Conservation (phyloP, 2,888 invertebrate genomes). For the Lasioglossum zephyrum region DNA sequence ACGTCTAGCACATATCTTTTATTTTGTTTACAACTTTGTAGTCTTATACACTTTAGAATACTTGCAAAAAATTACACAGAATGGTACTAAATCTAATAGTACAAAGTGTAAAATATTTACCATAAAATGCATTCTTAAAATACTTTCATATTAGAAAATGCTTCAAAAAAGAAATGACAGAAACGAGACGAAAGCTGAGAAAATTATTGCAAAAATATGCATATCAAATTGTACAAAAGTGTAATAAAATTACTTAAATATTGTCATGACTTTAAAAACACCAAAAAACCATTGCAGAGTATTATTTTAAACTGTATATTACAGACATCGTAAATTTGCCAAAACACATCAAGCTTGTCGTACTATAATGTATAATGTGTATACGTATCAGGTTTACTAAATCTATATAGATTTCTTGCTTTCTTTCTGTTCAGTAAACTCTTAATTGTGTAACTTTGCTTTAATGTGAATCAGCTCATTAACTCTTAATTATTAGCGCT, state of each 20-base stretch:
- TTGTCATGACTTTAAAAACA: slow-evolving; percentile 43
- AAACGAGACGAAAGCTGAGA: slow-evolving; percentile 7
- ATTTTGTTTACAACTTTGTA: slow-evolving; percentile 56
- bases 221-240: slow-evolving; percentile 49
- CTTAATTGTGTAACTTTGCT: slow-evolving; percentile 65
- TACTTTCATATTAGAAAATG: slow-evolving; percentile 22
- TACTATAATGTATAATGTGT: slow-evolving; percentile 42
- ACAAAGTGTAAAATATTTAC: slow-evolving; percentile 31
- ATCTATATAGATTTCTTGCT: slow-evolving; percentile 50
- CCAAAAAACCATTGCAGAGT: slow-evolving; percentile 28
- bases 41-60: slow-evolving; percentile 49
- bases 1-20: slow-evolving; percentile 57
- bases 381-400: slow-evolving; percentile 43
- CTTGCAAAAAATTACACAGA: slow-evolving; percentile 37
- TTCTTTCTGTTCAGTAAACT: slow-evolving; percentile 62
- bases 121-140: slow-evolving; percentile 16
- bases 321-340: slow-evolving; percentile 32
- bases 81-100: slow-evolving; percentile 38
- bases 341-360: slow-evolving; percentile 51
- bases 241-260: slow-evolving; percentile 48
- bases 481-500: slow-evolving; percentile 71
- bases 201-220: slow-evolving; percentile 21
- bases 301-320: slow-evolving; percentile 12
- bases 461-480: slow-evolving; percentile 62
- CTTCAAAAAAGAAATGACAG: background rate